phyloP scores from a whole-genome alignment of 2,797 vertebrate species.

The Cyclura pinguis region DNA sequence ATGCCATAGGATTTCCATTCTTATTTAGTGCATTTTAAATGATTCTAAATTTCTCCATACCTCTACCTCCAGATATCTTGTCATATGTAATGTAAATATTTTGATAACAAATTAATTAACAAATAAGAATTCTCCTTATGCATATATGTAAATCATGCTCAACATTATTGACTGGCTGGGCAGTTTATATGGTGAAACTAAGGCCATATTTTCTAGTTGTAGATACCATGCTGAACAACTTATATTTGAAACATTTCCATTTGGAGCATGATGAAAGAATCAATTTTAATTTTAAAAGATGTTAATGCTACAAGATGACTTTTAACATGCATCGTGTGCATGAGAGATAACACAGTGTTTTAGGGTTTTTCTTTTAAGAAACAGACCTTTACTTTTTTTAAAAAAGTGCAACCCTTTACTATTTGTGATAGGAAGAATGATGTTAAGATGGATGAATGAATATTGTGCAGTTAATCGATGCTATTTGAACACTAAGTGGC shows the following conservation, averaged over 20 bases:
- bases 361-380: background rate
- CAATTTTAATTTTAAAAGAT: background rate
- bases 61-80: too few species aligned
- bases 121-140: background rate
- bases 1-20: too few species aligned
- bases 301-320: background rate
- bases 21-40: too few species aligned
- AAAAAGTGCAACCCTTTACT: constrained; percentile 48
- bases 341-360: background rate
- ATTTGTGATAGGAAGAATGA: constrained; percentile 31
- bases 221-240: background rate
- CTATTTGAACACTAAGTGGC: constrained; percentile 72
- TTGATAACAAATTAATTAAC: too few species aligned
- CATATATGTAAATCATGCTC: background rate
- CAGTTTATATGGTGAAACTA: background rate
- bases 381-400: background rate
- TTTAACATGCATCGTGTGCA: background rate
- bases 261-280: constrained; percentile 1
- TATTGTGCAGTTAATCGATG: constrained; percentile 63
- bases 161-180: background rate
- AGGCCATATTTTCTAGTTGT: background rate
- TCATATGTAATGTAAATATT: too few species aligned
- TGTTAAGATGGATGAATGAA: constrained; percentile 61
- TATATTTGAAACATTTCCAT: background rate
- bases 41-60: too few species aligned